Conservation (phyloP, 2,888 invertebrate genomes). For the Pteria penguin region DNA sequence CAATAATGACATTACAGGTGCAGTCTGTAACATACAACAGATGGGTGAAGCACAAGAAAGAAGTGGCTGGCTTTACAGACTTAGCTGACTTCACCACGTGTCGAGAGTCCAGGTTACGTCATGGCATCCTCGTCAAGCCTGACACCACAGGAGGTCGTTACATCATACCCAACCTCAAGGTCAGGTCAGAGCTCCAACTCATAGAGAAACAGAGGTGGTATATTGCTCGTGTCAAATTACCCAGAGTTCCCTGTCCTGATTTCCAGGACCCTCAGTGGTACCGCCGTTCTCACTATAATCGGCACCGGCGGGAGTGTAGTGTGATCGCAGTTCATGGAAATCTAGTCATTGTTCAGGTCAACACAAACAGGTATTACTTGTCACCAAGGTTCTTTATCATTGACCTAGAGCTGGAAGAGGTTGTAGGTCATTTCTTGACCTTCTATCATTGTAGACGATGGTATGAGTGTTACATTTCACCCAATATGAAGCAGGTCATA, state of each 20-base stretch:
- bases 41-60: constrained; percentile 54
- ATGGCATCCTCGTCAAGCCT: constrained; percentile 62
- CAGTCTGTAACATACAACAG: constrained; percentile 57
- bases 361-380: constrained; percentile 55
- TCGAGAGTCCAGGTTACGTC: constrained; percentile 50
- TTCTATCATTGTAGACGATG: constrained; percentile 58
- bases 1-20: no score
- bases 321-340: constrained; percentile 62
- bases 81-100: constrained; percentile 57
- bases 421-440: constrained; percentile 61
- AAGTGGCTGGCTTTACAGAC: constrained; percentile 59
- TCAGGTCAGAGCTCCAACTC: constrained; percentile 51
- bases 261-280: constrained; percentile 46
- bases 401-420: constrained; percentile 52
- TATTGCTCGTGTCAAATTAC: constrained; percentile 48
- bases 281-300: constrained; percentile 44
- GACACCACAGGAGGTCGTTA: constrained; percentile 63
- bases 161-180: constrained; percentile 49
- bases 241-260: constrained; percentile 41
- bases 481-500: constrained; percentile 56
- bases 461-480: constrained; percentile 71
- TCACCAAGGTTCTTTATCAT: constrained; percentile 65
- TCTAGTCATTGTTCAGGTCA: constrained; percentile 59
- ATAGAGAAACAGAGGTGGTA: constrained; percentile 55
- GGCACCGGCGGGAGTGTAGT: constrained; percentile 53